These are phyloP conservation scores for Melitaea athalia DNA, from an alignment of 2,888 invertebrate genomes.

Conservation along the genomic window DNA sequence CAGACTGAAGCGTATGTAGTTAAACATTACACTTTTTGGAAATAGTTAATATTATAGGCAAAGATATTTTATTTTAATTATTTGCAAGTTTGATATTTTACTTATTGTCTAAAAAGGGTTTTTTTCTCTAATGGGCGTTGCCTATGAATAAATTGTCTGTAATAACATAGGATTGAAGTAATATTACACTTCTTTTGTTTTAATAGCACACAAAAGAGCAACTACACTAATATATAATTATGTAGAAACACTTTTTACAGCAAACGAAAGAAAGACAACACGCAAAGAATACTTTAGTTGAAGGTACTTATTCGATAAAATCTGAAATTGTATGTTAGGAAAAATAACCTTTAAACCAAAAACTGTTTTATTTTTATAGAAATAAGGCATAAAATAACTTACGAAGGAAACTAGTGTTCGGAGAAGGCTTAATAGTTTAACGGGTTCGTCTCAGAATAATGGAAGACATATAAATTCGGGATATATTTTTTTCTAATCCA, in stretches of 20 bases:
- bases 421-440: conserved; percentile 37
- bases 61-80: not conserved
- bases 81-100: not conserved
- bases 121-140: no score
- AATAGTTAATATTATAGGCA: no score
- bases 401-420: not conserved
- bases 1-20: no score
- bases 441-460: conserved; percentile 43
- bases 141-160: no score
- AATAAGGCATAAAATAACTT: conserved; percentile 1
- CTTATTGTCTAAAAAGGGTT: no score
- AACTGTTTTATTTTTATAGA: not conserved
- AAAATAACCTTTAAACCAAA: not conserved
- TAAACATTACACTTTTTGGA: no score
- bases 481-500: conserved; percentile 44
- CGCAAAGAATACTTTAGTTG: not conserved
- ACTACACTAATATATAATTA: no score
- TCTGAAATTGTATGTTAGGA: not conserved
- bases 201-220: no score
- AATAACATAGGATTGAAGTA: no score
- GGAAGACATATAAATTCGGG: conserved; percentile 47
- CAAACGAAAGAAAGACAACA: not conserved
- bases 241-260: not conserved
- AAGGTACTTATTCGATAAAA: not conserved
- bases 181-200: no score